Evolutionary conservation across 2,797 vertebrate genomes (phyloP), one percentile per base, ranked within the genome.

Genomic region (Pipistrellus pygmaeus): DNA sequence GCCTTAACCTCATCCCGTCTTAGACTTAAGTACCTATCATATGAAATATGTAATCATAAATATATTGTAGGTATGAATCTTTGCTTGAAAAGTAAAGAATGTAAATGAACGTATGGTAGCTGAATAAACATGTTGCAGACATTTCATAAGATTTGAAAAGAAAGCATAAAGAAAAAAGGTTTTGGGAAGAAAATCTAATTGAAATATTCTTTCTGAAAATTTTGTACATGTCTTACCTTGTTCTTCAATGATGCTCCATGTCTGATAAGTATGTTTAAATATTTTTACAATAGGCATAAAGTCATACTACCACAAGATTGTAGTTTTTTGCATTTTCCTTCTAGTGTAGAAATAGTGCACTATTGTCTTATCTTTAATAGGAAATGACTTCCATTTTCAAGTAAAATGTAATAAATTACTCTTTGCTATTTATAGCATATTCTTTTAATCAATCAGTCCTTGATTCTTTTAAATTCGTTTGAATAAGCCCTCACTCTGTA

Each of bases 71-170:
- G 25, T 20, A 62, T 27, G 8, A 84, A 90, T 41, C 20, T 60
- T 13, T 48, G 32, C 32, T 80, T 84, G 55, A 77, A 90, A 83
- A 92, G 3, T 21, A 64, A 75, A 83, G 46, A 6, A 85, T 86
- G 38, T 4, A 84, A 93, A 73, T 69, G 35, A 86, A 48, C 13
- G 51, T 8, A 60, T 9, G 30, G 2, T 64, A 75, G 15, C 17
- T 89, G 68, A 89, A 77, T 53, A 75, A 55, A 69, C 18, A 73
- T 2, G 27, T 3, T 82, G 2, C 53, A 60, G 5, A 72, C 8
- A 3, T 23, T 73, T 57, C 38, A 12, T 88, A 77, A 86, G 20
- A 73, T 62, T 86, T 93, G 2, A 68, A 88, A 93, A 89, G 35
- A 35, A 44, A 66, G 17, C 41, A 55, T 27, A 60, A 57, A 11